Base-by-base conservation (phyloP, 2,113 vertebrate species). In the Neodon shergylaensis region DNA sequence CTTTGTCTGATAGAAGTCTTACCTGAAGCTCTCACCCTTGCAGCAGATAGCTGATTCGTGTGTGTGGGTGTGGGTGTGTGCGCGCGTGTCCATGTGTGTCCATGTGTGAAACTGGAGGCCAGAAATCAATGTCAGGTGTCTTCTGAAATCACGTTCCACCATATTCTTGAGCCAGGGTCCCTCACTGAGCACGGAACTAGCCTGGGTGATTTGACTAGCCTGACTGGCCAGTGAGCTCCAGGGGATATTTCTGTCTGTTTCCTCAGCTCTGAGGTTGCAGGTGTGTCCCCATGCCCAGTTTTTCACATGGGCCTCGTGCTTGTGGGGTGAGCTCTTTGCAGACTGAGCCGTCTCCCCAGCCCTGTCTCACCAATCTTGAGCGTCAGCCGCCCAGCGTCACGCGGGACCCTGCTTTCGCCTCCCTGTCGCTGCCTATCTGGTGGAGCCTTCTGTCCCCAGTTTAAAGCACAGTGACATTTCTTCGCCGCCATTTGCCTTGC, bases 361-460 rank as follows among this genome's bases (percentile, higher is more conserved):
- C 17, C 44, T 31, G 52, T 39, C 70, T 70, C 39, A 44, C 14
- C 47, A 22, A 12, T 9, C 3, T 1, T 63, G 66, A 88, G 14
- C 49, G 65, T 10, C 49, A 39, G 77, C 24, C 24, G 3, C 54
- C 0, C 39, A 22, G 16, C 58, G 31, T 33, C 36, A 3, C 2
- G 0, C 0, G 6, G 54, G 22, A 42, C 19, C 26, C 58, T 33
- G 21, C n/a, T 58, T 4, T 47, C 42, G 42, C 58, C 31, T 65
- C 42, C 47, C 42, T 22, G 1, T n/a, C 77, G 61, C 61, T 87
- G 36, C 36, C 24, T 36, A 6, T 54, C 61, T n/a, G 52, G 65
- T 91, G 68, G 63, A 42, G 16, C 31, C 16, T 24, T 47, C 61
- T 77, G 22, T 21, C 19, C n/a, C 47, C 21, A 14, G 0, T 54